Evolutionary conservation across 2,888 invertebrate species (phyloP).

Genomic region (Timema cristinae): DNA sequence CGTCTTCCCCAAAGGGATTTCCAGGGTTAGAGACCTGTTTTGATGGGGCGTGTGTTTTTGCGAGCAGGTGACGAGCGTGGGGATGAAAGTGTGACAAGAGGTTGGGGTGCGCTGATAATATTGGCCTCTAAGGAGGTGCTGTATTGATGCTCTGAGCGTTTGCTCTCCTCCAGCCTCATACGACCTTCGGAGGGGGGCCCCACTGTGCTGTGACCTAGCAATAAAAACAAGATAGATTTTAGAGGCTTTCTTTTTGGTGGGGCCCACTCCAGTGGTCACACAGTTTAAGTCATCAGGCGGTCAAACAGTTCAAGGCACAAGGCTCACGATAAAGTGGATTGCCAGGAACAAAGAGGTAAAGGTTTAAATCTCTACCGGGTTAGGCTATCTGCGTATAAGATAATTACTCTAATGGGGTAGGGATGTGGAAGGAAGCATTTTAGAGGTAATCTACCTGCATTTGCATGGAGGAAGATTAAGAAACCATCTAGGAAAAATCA

Average conservation of each 20-base stretch:
- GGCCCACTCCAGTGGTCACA: no score
- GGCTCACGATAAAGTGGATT: neutral
- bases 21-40: slow-evolving; percentile 41
- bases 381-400: no score
- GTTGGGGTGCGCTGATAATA: slow-evolving; percentile 40
- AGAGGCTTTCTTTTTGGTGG: slow-evolving; percentile 41
- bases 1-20: slow-evolving; percentile 52
- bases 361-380: neutral
- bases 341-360: neutral
- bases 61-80: slow-evolving; percentile 13
- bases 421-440: no score
- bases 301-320: neutral
- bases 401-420: no score
- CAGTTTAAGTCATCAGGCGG: neutral
- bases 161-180: slow-evolving; percentile 52
- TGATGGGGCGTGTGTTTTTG: slow-evolving; percentile 25
- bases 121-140: slow-evolving; percentile 59
- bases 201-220: slow-evolving; percentile 33
- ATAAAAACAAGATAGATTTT: slow-evolving; percentile 47
- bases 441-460: no score
- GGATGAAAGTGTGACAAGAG: slow-evolving; percentile 1
- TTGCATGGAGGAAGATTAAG: no score
- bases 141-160: slow-evolving; percentile 45
- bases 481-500: no score
- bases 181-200: slow-evolving; percentile 50